Evolutionary conservation across 2,113 vertebrate species (phyloP).

Genomic region (Aspidoscelis tigris): DNA sequence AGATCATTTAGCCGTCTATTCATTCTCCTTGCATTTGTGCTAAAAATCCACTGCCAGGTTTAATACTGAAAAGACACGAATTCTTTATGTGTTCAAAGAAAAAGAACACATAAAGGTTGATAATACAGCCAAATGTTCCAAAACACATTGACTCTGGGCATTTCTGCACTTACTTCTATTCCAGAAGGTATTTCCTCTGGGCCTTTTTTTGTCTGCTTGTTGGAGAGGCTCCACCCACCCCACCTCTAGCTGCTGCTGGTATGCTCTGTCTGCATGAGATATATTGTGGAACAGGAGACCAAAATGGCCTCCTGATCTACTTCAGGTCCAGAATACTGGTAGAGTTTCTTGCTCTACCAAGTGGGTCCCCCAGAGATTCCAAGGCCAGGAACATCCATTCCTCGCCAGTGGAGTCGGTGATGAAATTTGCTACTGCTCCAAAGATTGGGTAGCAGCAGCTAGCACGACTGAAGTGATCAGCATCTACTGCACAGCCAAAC

Average conservation of each 20-base stretch:
- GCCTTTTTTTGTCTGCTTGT: neutral
- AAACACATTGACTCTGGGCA: neutral
- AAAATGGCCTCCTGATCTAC: neutral
- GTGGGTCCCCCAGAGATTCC: too few relatives aligned
- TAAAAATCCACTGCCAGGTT: neutral
- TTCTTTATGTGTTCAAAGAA: neutral
- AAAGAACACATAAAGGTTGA: neutral
- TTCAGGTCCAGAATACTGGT: too few relatives aligned
- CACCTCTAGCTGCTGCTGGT: too few relatives aligned
- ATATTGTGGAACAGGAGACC: neutral
- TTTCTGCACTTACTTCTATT: too few relatives aligned
- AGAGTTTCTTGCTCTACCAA: too few relatives aligned
- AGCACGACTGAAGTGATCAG: too few relatives aligned
- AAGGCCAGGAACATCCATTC: too few relatives aligned
- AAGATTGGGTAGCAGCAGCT: too few relatives aligned
- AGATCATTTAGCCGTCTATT: constrained; percentile 28
- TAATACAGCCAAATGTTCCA: neutral
- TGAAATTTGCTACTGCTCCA: too few relatives aligned
- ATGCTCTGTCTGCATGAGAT: too few relatives aligned
- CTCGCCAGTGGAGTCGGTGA: too few relatives aligned
- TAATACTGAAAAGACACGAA: neutral
- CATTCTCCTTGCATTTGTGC: neutral
- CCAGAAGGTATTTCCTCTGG: neutral
- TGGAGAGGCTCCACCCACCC: neutral
- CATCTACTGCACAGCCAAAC: too few relatives aligned